Evolutionary conservation across 2,797 vertebrate species (phyloP).

Genomic region (Anniella stebbinsi): DNA sequence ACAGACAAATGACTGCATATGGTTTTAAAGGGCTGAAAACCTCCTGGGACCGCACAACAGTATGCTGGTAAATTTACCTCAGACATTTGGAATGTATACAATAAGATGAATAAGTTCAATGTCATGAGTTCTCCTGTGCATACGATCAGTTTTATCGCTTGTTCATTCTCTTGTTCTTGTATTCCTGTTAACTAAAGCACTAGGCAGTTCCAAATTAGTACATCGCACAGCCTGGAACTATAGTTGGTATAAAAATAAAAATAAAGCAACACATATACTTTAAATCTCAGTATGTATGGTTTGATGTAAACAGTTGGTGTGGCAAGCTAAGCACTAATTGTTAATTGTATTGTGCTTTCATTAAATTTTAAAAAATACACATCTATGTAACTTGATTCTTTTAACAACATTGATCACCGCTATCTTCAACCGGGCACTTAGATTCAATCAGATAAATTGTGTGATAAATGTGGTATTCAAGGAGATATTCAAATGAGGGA

Average conservation of each 20-base stretch:
- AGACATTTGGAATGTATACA: constrained; percentile 20
- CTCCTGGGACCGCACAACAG: neutral
- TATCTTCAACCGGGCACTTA: neutral
- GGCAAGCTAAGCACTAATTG: neutral
- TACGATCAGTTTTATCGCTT: constrained; percentile 20
- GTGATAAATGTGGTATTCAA: neutral
- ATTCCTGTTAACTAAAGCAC: constrained; percentile 16
- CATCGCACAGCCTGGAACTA: neutral
- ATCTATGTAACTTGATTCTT: constrained; percentile 7
- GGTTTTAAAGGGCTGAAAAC: constrained; percentile 27
- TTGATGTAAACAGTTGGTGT: neutral
- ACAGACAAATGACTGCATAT: constrained; percentile 33
- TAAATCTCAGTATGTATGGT: neutral
- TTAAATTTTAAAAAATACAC: neutral
- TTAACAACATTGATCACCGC: neutral
- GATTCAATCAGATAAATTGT: neutral
- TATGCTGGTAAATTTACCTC: neutral
- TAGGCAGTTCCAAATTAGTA: neutral
- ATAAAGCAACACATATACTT: neutral
- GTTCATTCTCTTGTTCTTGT: constrained; percentile 5
- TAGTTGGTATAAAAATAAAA: neutral
- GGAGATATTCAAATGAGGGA: no score
- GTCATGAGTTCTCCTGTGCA: constrained; percentile 18
- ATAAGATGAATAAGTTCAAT: constrained; percentile 36
- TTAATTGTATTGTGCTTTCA: neutral